Conservation (phyloP, 2,113 vertebrate genomes). For the Rhabdomys dilectus region DNA sequence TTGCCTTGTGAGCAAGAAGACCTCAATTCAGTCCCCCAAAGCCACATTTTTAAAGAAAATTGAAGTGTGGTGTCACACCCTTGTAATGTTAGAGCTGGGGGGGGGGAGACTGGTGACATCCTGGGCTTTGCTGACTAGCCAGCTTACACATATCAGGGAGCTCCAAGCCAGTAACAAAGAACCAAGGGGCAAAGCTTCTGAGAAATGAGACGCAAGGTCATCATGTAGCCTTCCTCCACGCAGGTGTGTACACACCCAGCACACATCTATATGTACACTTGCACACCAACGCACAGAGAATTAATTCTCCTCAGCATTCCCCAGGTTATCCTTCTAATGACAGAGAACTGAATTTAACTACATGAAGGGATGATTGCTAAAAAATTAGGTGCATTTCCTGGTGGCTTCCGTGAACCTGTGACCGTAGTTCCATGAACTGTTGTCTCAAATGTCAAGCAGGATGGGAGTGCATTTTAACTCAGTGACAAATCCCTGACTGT, state of each 20-base stretch:
- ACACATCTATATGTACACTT: neutral
- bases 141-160: neutral
- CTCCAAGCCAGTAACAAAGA: neutral
- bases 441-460: neutral
- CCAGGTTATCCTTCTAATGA: conserved; percentile 3
- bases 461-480: neutral
- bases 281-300: neutral
- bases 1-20: neutral
- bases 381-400: neutral
- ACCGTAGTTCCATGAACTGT: neutral
- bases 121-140: neutral
- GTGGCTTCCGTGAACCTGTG: conserved; percentile 10
- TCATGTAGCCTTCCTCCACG: neutral
- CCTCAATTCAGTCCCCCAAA: neutral
- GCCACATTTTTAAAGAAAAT: neutral
- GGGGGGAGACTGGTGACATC: neutral
- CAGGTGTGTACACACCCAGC: neutral
- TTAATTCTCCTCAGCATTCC: conserved; percentile 57
- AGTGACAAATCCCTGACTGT: neutral
- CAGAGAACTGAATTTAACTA: conserved; percentile 5
- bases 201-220: neutral
- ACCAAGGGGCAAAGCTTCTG: too few species aligned
- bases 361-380: conserved; percentile 12
- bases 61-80: too few species aligned
- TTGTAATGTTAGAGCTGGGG: neutral